Base-by-base conservation (phyloP, 1,140 invertebrate species). In the Phthorimaea operculella region DNA sequence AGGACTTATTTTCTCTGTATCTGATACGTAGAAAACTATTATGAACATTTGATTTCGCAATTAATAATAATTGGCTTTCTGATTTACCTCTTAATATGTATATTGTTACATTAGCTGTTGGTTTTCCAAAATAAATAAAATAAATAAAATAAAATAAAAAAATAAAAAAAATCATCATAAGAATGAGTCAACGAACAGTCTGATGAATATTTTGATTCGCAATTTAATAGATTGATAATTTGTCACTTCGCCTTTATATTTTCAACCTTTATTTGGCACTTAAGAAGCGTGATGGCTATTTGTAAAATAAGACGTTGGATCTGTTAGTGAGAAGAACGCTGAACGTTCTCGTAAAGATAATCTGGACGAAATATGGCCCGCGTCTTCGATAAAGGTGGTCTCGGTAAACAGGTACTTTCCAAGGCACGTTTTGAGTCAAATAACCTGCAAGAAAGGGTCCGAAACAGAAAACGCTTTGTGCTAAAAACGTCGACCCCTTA, bases 401-500 rank as follows among this genome's bases (percentile, higher is more conserved):
- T 68, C 64, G 57, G 64, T 51, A 68, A 71, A 72, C 73, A 76
- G 71, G 75, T 77, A 76, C 75, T 74, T 62, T 64, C 59, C 59
- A 66, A 67, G 67, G 64, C 75, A 78, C 69, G 74, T 75, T 68
- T 70, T 64, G 59, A 77, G 66, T 75, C 68, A 77, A 76, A 77
- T 76, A 76, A 79, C 68, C 74, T 64, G 66, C 62, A 64, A 68
- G 72, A 76, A 70, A 76, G 71, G 75, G 73, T 66, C 72, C 70
- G 52, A 80, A 79, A 83, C 74, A 80, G 77, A 79, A 76, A 76
- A 77, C 67, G 75, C 72, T 79, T 79, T 81, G 79, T 78, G 73
- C 74, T 80, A 83, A 78, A 82, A 83, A 80, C 72, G 77, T 83
- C 79, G 76, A 83, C 79, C 79, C 68, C 72, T 78, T 83, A 79